These are phyloP conservation scores for Prostheceraeus crozeri DNA, from an alignment of 2,888 invertebrate species.

Conservation along the genomic window DNA sequence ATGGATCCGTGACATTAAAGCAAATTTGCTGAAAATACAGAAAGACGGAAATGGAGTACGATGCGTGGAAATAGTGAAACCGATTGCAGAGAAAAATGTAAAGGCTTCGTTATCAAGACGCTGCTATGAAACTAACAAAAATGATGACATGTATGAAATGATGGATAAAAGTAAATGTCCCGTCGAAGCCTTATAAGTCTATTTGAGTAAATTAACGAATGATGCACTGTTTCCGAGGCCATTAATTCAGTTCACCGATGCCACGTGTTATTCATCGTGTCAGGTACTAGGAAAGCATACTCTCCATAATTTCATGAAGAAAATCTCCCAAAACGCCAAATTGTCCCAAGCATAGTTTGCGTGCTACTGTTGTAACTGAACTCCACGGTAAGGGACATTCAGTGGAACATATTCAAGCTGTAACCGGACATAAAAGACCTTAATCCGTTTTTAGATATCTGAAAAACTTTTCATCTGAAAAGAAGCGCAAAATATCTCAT, in stretches of 20 bases:
- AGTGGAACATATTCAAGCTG: background rate
- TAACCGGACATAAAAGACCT: conserved; percentile 2
- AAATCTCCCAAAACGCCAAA: background rate
- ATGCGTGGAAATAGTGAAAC: background rate
- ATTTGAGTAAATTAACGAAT: background rate
- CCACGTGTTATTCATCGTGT: background rate
- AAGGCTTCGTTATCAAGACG: background rate
- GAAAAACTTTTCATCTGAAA: background rate
- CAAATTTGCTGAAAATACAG: background rate
- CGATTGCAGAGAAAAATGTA: conserved; percentile 8
- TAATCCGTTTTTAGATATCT: background rate
- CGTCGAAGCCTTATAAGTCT: background rate
- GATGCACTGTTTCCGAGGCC: background rate
- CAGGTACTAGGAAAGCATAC: conserved; percentile 8
- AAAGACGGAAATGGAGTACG: background rate
- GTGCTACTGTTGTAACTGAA: conserved; percentile 13
- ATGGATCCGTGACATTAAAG: background rate
- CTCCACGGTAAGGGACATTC: conserved; percentile 13
- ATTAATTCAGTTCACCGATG: background rate
- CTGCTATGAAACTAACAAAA: conserved; percentile 1
- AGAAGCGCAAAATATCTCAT: background rate
- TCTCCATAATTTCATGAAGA: conserved; percentile 5
- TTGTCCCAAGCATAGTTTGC: background rate
- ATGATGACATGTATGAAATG: background rate
- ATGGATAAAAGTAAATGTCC: no score